These are phyloP conservation scores for Thomomys bottae DNA, from an alignment of 2,113 vertebrate species.

Conservation along the genomic window DNA sequence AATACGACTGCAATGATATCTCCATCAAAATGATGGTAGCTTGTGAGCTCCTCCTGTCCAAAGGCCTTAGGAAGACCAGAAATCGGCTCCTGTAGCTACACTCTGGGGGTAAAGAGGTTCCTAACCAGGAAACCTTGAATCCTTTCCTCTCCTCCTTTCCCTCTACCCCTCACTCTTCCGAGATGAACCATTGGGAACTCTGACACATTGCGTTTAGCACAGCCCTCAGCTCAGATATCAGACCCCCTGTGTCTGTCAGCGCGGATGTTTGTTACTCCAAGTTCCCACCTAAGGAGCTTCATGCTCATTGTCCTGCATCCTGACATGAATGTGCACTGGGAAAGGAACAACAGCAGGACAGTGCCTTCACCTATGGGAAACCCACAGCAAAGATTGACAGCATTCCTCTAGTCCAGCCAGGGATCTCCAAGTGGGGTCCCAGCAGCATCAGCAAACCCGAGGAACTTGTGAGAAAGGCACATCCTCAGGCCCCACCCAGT, in stretches of 20 bases:
- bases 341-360: neutral
- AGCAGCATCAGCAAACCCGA: neutral
- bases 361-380: neutral
- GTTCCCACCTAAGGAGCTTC: neutral
- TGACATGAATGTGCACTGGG: neutral
- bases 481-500: neutral
- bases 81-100: neutral
- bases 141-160: neutral
- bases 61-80: neutral
- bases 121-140: accelerated
- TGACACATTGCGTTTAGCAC: neutral
- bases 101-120: neutral
- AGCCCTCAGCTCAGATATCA: neutral
- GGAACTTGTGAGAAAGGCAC: neutral
- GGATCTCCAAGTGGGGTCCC: too few relatives aligned
- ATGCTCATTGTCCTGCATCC: neutral
- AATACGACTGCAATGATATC: neutral
- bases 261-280: neutral
- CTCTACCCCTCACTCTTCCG: neutral
- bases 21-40: neutral
- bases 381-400: neutral
- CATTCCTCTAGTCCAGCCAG: neutral
- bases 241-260: neutral
- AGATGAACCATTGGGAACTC: accelerated
- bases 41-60: neutral